These are phyloP conservation scores for Sparus aurata DNA, from an alignment of 2,797 vertebrate genomes.

Conservation along the genomic window DNA sequence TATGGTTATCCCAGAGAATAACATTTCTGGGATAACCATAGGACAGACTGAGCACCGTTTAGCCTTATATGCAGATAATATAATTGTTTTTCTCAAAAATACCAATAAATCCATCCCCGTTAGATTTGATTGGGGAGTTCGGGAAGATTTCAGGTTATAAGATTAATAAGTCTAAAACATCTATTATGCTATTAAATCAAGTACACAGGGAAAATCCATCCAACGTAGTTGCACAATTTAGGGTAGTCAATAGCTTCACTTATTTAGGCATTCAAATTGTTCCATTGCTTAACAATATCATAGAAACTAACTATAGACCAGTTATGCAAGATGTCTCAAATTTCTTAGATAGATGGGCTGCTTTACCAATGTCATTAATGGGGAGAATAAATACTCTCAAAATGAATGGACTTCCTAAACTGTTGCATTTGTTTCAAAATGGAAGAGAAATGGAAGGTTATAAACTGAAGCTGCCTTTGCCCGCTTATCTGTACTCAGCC, in stretches of 20 bases:
- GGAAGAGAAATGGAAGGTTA: neutral
- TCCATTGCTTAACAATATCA: too few relatives aligned
- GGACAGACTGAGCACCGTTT: neutral
- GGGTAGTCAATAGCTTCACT: too few relatives aligned
- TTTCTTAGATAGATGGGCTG: too few relatives aligned
- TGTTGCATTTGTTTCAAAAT: conserved; percentile 4
- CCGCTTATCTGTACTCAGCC: conserved; percentile 1
- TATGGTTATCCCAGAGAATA: too few relatives aligned
- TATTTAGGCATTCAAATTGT: too few relatives aligned
- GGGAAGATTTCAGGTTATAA: neutral
- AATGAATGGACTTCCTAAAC: neutral
- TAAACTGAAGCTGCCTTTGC: neutral
- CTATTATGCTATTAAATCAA: too few relatives aligned
- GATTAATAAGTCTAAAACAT: too few relatives aligned
- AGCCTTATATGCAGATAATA: neutral
- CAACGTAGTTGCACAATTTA: too few relatives aligned
- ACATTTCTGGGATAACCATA: neutral
- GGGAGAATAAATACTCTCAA: too few relatives aligned
- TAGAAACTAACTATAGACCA: too few relatives aligned
- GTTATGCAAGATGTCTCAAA: too few relatives aligned
- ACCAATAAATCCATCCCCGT: neutral
- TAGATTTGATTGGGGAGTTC: neutral
- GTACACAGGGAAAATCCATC: too few relatives aligned
- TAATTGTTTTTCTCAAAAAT: neutral
- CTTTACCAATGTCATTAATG: neutral